phyloP scores from a whole-genome alignment of 2,888 invertebrate species.

The Sarcophaga caerulescens region DNA sequence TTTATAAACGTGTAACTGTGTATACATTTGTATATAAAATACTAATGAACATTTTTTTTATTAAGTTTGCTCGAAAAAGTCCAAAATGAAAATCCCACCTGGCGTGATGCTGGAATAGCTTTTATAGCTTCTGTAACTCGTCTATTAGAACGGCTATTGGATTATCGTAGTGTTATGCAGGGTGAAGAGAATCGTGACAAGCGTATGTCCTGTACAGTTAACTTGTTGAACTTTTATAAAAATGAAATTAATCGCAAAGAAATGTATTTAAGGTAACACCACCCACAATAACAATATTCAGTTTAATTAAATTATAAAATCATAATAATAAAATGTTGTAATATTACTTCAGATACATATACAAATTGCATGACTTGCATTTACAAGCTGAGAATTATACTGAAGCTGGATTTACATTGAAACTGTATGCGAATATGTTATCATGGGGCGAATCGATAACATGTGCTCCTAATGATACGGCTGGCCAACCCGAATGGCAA shows the following conservation, averaged over 20 bases:
- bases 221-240: conserved; percentile 96
- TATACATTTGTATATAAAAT: not conserved
- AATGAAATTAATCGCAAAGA: conserved; percentile 97
- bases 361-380: conserved; percentile 96
- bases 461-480: conserved; percentile 85
- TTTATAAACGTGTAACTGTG: not conserved
- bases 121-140: conserved; percentile 96
- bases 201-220: conserved; percentile 97
- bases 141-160: conserved; percentile 92
- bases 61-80: conserved; percentile 91
- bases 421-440: conserved; percentile 95
- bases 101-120: conserved; percentile 95
- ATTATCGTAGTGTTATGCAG: conserved; percentile 97
- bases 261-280: conserved; percentile 91
- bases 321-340: not conserved
- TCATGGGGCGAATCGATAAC: conserved; percentile 88
- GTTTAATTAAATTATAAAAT: not conserved
- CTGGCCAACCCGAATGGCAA: conserved; percentile 92
- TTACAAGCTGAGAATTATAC: conserved; percentile 95
- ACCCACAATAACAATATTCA: not conserved
- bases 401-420: conserved; percentile 96
- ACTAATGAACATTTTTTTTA: conserved; percentile 38
- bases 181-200: conserved; percentile 97
- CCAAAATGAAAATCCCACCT: conserved; percentile 90
- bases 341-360: conserved; percentile 87